phyloP scores from a whole-genome alignment of 1,140 invertebrate genomes.

The Euborellia annulipes region DNA sequence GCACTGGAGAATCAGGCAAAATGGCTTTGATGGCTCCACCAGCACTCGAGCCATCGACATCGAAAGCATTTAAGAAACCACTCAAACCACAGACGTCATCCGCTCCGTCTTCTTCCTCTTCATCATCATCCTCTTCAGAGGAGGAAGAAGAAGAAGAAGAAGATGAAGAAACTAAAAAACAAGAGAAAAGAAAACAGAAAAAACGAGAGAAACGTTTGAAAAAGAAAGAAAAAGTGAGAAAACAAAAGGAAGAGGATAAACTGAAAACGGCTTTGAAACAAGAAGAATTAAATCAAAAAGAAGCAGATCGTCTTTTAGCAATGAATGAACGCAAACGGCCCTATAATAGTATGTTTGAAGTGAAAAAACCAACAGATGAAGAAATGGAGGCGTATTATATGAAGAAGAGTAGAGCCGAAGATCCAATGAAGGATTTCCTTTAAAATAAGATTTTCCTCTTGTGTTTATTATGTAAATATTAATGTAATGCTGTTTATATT shows the following conservation, averaged over 20 bases:
- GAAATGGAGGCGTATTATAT: constrained; percentile 88
- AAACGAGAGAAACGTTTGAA: too few relatives aligned
- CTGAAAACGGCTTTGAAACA: constrained; percentile 43
- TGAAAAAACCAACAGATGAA: constrained; percentile 70
- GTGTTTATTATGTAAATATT: too few relatives aligned
- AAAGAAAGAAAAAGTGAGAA: constrained; percentile 21
- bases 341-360: constrained; percentile 79
- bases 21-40: constrained; percentile 15
- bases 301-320: constrained; percentile 45
- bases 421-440: constrained; percentile 74
- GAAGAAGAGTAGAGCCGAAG: constrained; percentile 68
- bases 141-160: constrained; percentile 30
- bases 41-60: background rate
- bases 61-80: constrained; percentile 1
- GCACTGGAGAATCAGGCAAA: constrained; percentile 69
- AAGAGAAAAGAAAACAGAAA: constrained; percentile 13
- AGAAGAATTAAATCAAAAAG: constrained; percentile 43
- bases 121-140: constrained; percentile 11
- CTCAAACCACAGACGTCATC: constrained; percentile 5
- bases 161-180: constrained; percentile 33
- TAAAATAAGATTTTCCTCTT: too few relatives aligned
- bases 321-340: constrained; percentile 79
- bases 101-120: constrained; percentile 12
- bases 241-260: constrained; percentile 33
- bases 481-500: too few relatives aligned